These are phyloP conservation scores for Ichneumoninae sp. DNA, from an alignment of 2,888 invertebrate species.

Conservation along the genomic window DNA sequence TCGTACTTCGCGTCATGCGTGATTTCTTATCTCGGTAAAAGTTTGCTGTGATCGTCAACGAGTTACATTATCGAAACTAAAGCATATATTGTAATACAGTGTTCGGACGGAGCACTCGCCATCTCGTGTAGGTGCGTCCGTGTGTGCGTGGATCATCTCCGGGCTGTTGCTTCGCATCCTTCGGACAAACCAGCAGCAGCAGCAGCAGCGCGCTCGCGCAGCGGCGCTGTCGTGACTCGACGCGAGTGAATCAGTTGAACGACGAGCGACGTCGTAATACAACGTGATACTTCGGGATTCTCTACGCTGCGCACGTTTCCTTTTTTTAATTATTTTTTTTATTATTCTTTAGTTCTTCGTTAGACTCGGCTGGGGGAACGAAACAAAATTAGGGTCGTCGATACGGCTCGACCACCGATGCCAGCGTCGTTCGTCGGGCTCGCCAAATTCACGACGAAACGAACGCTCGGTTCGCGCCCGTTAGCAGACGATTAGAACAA, in stretches of 20 bases:
- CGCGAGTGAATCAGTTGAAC: conserved; percentile 53
- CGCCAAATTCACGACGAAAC: conserved; percentile 2
- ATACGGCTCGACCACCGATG: not conserved
- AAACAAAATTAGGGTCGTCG: not conserved
- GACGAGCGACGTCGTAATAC: conserved; percentile 39
- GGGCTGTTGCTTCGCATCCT: not conserved
- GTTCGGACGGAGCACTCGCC: not conserved
- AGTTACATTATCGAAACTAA: not conserved
- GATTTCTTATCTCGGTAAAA: not conserved
- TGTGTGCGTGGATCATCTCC: conserved; percentile 8
- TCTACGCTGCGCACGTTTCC: conserved; percentile 32
- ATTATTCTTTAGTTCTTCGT: not conserved
- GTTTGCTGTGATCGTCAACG: not conserved
- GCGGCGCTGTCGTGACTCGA: conserved; percentile 39
- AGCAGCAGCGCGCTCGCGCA: conserved; percentile 7
- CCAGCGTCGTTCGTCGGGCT: not conserved
- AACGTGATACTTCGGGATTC: conserved; percentile 40
- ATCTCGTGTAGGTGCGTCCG: not conserved
- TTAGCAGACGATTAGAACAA: conserved; percentile 22
- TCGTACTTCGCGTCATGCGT: not conserved
- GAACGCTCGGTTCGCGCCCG: not conserved
- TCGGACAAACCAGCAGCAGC: conserved; percentile 1
- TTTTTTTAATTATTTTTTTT: not conserved
- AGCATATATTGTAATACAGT: not conserved
- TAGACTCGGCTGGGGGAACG: not conserved